Percentiles rank a stretch among this genome's conserved stretches.
Conservation (phyloP, 1,140 invertebrate species). For the Heliothis subflexa region DNA sequence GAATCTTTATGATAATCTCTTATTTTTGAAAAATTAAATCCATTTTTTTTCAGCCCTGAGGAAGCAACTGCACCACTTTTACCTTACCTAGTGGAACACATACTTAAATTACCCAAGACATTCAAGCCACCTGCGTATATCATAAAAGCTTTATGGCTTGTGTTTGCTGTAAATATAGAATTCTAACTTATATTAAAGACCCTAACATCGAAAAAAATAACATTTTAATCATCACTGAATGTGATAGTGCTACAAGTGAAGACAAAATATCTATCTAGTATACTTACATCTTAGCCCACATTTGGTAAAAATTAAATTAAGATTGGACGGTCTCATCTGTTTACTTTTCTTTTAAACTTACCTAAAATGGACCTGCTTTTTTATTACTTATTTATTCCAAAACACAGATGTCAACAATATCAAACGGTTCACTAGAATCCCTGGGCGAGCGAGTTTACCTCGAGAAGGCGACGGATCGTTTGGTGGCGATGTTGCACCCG, state of each 20-base stretch:
- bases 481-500: slow-evolving; percentile 65
- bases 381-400: not conserved
- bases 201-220: not conserved
- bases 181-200: no score
- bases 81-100: slow-evolving; percentile 73
- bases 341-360: no score
- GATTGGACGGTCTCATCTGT: no score
- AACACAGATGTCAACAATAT: slow-evolving; percentile 76
- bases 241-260: no score
- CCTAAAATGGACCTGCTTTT: no score
- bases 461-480: slow-evolving; percentile 72
- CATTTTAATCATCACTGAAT: not conserved
- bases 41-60: slow-evolving; percentile 65
- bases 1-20: no score
- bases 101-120: slow-evolving; percentile 63
- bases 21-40: not conserved
- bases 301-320: no score
- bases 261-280: no score
- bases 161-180: slow-evolving; percentile 72
- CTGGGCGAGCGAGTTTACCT: slow-evolving; percentile 71
- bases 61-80: slow-evolving; percentile 69
- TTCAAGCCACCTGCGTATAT: slow-evolving; percentile 71
- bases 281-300: no score
- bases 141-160: slow-evolving; percentile 79
- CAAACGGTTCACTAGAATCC: slow-evolving; percentile 65